Evolutionary conservation across 2,113 vertebrate genomes (phyloP).

Genomic region (Electrona antarctica): DNA sequence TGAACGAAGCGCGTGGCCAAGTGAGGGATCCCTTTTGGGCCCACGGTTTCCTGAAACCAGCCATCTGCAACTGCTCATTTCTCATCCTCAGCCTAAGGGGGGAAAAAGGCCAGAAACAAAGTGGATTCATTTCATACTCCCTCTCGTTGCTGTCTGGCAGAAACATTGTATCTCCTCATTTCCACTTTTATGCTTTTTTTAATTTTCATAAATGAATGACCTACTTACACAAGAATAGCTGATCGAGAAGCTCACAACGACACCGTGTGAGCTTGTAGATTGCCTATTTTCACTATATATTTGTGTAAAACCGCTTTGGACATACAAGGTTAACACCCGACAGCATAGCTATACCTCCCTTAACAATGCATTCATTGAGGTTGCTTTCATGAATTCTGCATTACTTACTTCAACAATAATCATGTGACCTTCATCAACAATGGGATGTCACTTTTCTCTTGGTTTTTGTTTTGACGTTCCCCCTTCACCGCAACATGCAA

Average conservation of each 20-base stretch:
- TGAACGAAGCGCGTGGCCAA: constrained; percentile 62
- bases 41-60: constrained; percentile 73
- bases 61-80: constrained; percentile 73
- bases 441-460: constrained; percentile 28
- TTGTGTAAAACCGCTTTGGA: no score
- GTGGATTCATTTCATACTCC: constrained; percentile 45
- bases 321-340: not conserved
- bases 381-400: constrained; percentile 39
- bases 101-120: constrained; percentile 60
- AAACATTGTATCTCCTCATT: no score
- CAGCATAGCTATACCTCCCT: constrained; percentile 29
- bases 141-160: not conserved
- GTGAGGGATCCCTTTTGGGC: constrained; percentile 70
- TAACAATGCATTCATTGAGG: constrained; percentile 62
- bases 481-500: not conserved
- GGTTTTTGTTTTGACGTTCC: not conserved
- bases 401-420: constrained; percentile 37
- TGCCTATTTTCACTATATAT: no score
- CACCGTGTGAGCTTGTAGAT: no score
- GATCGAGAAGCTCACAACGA: no score
- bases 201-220: no score
- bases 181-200: no score
- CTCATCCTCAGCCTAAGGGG: constrained; percentile 50
- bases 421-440: constrained; percentile 43
- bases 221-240: no score